Percentiles rank a stretch among this genome's conserved stretches.
phyloP scores from a whole-genome alignment of 2,797 vertebrate species.

The Intellagama lesueurii region DNA sequence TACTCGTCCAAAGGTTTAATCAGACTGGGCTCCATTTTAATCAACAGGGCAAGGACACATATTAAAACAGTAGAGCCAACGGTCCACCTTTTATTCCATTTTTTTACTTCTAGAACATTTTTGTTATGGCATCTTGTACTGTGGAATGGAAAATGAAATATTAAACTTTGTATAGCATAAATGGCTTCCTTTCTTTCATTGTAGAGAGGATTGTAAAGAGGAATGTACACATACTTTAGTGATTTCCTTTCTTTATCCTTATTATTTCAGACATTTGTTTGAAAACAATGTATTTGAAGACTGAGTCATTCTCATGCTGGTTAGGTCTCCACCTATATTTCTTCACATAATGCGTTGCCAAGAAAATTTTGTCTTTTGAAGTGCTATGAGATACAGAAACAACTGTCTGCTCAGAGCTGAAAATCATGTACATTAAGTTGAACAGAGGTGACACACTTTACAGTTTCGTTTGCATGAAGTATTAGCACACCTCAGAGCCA shows the following conservation, averaged over 20 bases:
- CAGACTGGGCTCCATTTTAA: no score
- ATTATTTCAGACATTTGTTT: background rate
- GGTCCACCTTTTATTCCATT: no score
- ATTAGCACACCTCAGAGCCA: constrained; percentile 25
- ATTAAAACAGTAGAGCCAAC: no score
- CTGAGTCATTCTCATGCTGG: background rate
- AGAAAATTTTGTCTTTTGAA: constrained; percentile 34
- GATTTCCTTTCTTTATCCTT: background rate
- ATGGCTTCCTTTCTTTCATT: background rate
- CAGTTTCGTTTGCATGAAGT: constrained; percentile 39
- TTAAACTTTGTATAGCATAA: background rate
- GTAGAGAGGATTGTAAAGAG: background rate
- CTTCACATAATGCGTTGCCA: constrained; percentile 34
- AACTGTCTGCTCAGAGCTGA: constrained; percentile 25
- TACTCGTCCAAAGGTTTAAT: no score
- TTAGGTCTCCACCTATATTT: constrained; percentile 26
- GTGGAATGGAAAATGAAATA: background rate
- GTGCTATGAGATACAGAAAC: background rate
- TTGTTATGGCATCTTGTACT: background rate
- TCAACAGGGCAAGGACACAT: no score
- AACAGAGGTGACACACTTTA: constrained; percentile 3
- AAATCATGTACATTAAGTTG: constrained; percentile 29
- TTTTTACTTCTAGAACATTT: background rate
- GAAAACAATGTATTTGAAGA: constrained; percentile 18
- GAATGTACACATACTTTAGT: background rate